Percentiles rank a stretch among this genome's conserved stretches.
Conservation (phyloP, 92 coral and sea anemone genomes). For the Montipora capitata region DNA sequence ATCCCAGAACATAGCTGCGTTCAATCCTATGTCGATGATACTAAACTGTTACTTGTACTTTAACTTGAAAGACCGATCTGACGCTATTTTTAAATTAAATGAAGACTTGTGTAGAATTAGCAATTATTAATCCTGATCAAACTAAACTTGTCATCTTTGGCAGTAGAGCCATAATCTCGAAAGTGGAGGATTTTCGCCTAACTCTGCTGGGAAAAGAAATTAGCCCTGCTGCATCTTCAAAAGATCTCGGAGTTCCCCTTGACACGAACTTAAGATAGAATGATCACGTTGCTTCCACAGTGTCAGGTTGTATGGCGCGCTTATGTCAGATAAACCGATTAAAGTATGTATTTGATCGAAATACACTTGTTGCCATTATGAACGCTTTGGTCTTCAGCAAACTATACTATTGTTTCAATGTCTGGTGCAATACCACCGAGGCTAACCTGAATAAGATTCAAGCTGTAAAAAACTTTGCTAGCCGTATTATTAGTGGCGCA, state of each 20-base stretch:
- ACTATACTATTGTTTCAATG: slow-evolving; percentile 1
- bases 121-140: slow-evolving; percentile 38
- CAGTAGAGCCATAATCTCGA: background rate
- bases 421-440: slow-evolving; percentile 10
- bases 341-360: background rate
- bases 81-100: slow-evolving; percentile 27
- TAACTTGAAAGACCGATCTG: no score
- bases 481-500: slow-evolving; percentile 32
- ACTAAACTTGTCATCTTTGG: background rate
- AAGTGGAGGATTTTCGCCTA: no score
- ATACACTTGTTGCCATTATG: background rate
- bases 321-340: slow-evolving; percentile 28
- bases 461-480: no score
- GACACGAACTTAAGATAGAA: slow-evolving; percentile 42
- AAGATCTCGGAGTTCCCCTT: slow-evolving; percentile 59
- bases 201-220: background rate
- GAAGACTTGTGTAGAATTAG: slow-evolving; percentile 38
- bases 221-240: slow-evolving; percentile 21
- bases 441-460: no score
- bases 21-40: no score
- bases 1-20: no score
- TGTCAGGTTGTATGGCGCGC: slow-evolving; percentile 8
- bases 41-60: no score
- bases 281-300: slow-evolving; percentile 14
- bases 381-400: slow-evolving; percentile 12